Conservation (phyloP, 2,113 vertebrate genomes). For the Lota lota region DNA sequence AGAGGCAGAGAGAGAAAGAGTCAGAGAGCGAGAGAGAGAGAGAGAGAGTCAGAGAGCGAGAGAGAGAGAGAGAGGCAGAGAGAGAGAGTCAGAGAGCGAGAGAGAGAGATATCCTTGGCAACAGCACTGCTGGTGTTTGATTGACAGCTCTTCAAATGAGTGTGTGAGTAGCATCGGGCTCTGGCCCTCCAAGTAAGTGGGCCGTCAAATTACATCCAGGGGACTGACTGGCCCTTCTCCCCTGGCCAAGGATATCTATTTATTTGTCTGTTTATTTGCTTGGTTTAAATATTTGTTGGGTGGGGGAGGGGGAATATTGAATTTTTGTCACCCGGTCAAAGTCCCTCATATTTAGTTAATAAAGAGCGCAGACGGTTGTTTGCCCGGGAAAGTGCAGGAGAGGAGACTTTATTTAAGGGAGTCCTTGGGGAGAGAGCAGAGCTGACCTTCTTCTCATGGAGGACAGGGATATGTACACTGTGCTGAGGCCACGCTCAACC, state of each 20-base stretch:
- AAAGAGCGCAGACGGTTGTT: conserved; percentile 74
- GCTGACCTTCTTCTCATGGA: conserved; percentile 73
- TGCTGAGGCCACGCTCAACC: conserved; percentile 32
- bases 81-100: conserved; percentile 17
- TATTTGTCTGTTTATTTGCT: conserved; percentile 85
- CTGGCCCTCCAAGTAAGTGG: conserved; percentile 89
- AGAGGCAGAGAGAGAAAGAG: no score
- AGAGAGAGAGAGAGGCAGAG: no score
- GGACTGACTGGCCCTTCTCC: conserved; percentile 81
- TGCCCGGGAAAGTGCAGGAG: conserved; percentile 53
- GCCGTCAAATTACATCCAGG: conserved; percentile 88
- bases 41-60: no score
- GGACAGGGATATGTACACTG: conserved; percentile 59
- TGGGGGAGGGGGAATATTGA: conserved; percentile 84
- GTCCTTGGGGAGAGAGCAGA: conserved; percentile 73
- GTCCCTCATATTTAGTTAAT: conserved; percentile 89
- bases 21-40: no score
- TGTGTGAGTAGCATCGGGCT: conserved; percentile 84
- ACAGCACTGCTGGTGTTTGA: conserved; percentile 73
- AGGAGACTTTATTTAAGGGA: conserved; percentile 78
- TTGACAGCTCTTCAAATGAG: conserved; percentile 90
- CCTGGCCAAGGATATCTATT: conserved; percentile 80
- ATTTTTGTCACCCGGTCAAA: conserved; percentile 84
- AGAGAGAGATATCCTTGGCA: conserved; percentile 51
- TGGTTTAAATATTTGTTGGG: conserved; percentile 90